Evolutionary conservation across 1,140 invertebrate genomes (phyloP), one percentile per base, ranked within the genome.

Genomic region (Charaxes varanes): DNA sequence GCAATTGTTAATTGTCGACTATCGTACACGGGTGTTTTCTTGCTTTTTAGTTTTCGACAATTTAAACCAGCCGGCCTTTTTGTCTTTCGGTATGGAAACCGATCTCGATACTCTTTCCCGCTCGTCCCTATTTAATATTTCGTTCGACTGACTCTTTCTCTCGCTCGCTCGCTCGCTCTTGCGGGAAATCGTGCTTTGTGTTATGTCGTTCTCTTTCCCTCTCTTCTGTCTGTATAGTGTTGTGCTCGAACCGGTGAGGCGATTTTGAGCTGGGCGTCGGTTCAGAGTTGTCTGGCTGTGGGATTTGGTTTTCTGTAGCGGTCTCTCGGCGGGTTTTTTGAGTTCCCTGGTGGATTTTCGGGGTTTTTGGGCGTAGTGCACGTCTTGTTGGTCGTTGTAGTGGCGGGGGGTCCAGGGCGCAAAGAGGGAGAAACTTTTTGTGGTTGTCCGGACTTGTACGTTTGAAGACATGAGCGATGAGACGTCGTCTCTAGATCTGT

Each of bases 341-440:
- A 60, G 62, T 41, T 61, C 73, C 26, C 60, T 53, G 34, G 61
- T 74, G 0, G 64, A 24, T 53, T 72, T 84, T 34, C 54, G 78
- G 1, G 73, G 87, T 65, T 88, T 87, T 58, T 92, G 91, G 5
- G 90, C 91, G 74, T 94, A 94, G 63, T 93, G 92, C 8, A 94
- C 91, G 74, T 94, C 92, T 66, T 90, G 89, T 30, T 87, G 87
- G 57, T 93, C 91, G 47, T 87, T 86, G 53, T 89, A 88, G 56
- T 92, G 88, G 23, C 89, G 87, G 1, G 93, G 93, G 38, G 90
- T 90, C 93, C 93, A 95, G 1, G 93, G 93, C 0, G 93, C 92
- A 43, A 94, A 86, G 23, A 94, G 90, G 2, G 92, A 94, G 44
- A 94, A 92, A 16, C 92, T 94, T 21, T 93, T 88, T 1, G 92